phyloP scores from a whole-genome alignment of 2,797 vertebrate species.

The Hippopotamyrus pictus region DNA sequence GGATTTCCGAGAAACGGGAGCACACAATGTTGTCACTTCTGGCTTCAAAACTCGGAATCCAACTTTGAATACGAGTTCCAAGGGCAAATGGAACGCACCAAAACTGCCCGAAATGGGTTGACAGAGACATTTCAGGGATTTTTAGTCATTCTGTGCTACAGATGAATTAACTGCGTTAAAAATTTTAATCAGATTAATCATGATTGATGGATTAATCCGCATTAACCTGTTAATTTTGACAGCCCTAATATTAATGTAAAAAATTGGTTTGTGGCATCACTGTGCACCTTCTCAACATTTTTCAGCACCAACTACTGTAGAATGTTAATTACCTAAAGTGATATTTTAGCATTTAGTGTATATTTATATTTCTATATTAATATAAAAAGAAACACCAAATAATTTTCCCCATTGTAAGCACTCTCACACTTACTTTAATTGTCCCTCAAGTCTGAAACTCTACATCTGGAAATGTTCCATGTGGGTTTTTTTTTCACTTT shows the following conservation, averaged over 20 bases:
- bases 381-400: not conserved
- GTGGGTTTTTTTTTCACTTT: not conserved
- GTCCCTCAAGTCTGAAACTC: not conserved
- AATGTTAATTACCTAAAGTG: not conserved
- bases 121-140: too few relatives aligned
- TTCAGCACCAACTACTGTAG: not conserved
- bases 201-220: too few relatives aligned
- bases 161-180: too few relatives aligned
- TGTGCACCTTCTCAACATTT: not conserved
- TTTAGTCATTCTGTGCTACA: too few relatives aligned
- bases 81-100: too few relatives aligned
- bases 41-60: too few relatives aligned
- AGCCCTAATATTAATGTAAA: not conserved
- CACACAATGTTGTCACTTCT: too few relatives aligned
- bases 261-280: not conserved
- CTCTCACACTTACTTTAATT: not conserved
- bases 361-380: not conserved
- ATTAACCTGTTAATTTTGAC: too few relatives aligned
- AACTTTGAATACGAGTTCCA: too few relatives aligned
- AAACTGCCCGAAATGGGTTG: too few relatives aligned
- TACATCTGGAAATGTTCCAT: not conserved
- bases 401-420: not conserved
- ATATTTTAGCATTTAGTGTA: not conserved
- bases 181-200: too few relatives aligned
- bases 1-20: too few relatives aligned